A percentile compares a stretch with the other conserved stretches of the same genome.
phyloP scores from a whole-genome alignment of 2,888 invertebrate genomes.

The Tetramorium bicarinatum region DNA sequence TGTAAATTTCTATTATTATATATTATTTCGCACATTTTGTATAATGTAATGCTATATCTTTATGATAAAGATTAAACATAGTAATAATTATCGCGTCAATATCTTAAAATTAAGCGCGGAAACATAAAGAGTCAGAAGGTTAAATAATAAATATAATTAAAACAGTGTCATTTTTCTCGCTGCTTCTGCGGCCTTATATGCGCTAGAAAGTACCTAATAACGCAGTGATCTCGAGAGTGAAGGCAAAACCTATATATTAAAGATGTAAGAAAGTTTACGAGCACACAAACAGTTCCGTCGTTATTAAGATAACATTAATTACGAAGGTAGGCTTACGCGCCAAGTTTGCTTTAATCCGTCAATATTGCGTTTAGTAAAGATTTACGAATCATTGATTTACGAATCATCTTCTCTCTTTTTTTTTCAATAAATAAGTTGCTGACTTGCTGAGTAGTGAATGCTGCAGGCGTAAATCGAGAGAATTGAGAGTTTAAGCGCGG shows the following conservation, averaged over 20 bases:
- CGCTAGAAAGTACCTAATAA: conserved; percentile 45
- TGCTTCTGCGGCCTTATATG: background rate
- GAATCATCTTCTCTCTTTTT: background rate
- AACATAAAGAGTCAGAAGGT: background rate
- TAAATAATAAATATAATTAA: conserved; percentile 31
- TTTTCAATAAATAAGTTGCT: background rate
- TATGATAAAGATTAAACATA: background rate
- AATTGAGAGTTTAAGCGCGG: background rate
- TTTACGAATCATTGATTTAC: background rate
- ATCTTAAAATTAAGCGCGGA: background rate
- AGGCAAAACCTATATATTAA: conserved; percentile 39
- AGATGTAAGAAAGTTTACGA: conserved; percentile 49
- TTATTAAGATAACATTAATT: conserved; percentile 38
- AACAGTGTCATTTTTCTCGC: background rate
- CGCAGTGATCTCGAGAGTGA: conserved; percentile 38
- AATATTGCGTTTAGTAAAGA: conserved; percentile 6
- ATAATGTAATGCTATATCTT: background rate
- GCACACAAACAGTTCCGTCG: conserved; percentile 14
- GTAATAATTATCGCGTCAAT: background rate
- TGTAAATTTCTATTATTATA: background rate
- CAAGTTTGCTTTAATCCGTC: background rate
- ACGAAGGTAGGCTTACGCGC: background rate
- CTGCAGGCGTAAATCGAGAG: background rate
- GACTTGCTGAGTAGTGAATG: background rate
- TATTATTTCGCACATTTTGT: background rate